Conservation (phyloP, 2,797 vertebrate species). For the Tiaroga cobitis region DNA sequence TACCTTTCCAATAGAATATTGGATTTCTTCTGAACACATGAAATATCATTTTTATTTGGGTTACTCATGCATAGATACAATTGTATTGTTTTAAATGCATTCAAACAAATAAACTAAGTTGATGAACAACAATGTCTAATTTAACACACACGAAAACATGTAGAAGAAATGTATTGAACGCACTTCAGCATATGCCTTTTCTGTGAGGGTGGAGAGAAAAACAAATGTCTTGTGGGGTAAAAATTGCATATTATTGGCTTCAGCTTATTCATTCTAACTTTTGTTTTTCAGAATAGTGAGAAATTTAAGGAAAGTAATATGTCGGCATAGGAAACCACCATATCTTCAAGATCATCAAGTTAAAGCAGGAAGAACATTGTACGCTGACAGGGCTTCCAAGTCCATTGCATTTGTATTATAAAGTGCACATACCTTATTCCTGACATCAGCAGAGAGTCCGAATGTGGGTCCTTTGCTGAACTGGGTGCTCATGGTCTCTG, state of each 20-base stretch:
- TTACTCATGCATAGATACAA: too few species aligned
- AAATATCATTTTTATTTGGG: too few species aligned
- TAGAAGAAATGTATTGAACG: background rate
- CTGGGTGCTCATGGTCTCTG: slow-evolving; percentile 74
- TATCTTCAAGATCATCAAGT: background rate
- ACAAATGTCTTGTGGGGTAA: background rate
- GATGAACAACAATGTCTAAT: background rate
- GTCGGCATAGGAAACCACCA: too few species aligned
- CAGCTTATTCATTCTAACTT: background rate
- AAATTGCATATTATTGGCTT: background rate
- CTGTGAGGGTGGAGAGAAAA: background rate
- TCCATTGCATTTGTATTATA: background rate
- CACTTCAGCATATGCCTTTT: background rate
- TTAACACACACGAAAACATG: background rate
- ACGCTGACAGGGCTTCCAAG: background rate
- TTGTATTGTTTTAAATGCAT: too few species aligned
- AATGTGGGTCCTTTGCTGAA: slow-evolving; percentile 81
- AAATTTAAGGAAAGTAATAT: background rate
- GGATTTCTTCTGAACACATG: too few species aligned
- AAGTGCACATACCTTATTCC: slow-evolving; percentile 76
- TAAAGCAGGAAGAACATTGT: background rate
- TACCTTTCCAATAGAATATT: too few species aligned
- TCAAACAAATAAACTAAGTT: background rate
- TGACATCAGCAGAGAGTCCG: slow-evolving; percentile 80
- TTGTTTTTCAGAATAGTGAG: background rate